These are phyloP conservation scores for Vulpes ferrilata DNA, from an alignment of 2,113 vertebrate species.

Conservation along the genomic window DNA sequence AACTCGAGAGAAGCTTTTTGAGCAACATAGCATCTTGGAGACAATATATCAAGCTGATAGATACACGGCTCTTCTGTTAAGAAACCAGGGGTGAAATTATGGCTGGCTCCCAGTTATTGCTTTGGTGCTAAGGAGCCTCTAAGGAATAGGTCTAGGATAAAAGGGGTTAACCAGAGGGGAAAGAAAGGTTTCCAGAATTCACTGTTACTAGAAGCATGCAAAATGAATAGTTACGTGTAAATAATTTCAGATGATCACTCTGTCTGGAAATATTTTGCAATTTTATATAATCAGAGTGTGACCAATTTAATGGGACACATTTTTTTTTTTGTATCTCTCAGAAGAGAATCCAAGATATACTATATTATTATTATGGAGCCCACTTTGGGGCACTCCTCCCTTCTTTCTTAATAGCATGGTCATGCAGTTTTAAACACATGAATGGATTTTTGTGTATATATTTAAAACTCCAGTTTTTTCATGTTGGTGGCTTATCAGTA, in stretches of 20 bases:
- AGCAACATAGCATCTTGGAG: constrained; percentile 87
- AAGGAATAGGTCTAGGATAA: constrained; percentile 76
- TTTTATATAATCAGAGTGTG: constrained; percentile 74
- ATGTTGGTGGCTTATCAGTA: neutral
- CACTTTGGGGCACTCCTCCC: neutral
- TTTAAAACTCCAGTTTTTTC: neutral
- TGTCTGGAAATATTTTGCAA: constrained; percentile 53
- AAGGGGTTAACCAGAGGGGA: constrained; percentile 85
- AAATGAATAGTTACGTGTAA: constrained; percentile 57
- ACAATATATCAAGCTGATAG: constrained; percentile 88
- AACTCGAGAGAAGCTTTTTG: constrained; percentile 87
- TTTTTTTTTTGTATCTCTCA: constrained; percentile 64
- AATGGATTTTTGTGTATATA: neutral
- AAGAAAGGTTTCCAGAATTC: constrained; percentile 76
- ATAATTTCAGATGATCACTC: constrained; percentile 60
- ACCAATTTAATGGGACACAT: constrained; percentile 74
- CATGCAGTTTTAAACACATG: neutral
- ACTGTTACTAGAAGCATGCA: constrained; percentile 45
- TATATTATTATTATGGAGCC: constrained; percentile 30
- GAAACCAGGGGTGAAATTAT: constrained; percentile 85
- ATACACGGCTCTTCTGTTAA: constrained; percentile 83
- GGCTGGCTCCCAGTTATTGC: constrained; percentile 85
- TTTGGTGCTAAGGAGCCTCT: constrained; percentile 83
- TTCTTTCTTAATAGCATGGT: neutral
- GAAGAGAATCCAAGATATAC: constrained; percentile 58